Conservation (phyloP, 2,113 vertebrate genomes). For the Xenopus borealis region DNA sequence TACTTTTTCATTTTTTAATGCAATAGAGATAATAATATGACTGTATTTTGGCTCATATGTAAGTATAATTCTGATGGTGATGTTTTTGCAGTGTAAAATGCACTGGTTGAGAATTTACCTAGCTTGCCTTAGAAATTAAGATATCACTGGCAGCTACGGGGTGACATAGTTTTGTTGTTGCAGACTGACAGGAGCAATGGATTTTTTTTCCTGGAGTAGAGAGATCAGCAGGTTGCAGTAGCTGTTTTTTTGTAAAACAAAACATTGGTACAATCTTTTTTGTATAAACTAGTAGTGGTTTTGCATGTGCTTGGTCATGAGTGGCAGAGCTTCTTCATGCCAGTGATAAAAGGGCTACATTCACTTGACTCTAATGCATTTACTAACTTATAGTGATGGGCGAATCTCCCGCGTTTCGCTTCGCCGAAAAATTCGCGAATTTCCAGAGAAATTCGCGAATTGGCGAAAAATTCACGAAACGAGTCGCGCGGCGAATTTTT, state of each 20-base stretch:
- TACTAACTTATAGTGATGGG: too few relatives aligned
- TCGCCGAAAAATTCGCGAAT: too few relatives aligned
- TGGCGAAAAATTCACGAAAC: too few relatives aligned
- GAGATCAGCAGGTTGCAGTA: constrained; percentile 29
- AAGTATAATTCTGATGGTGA: too few relatives aligned
- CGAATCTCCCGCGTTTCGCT: too few relatives aligned
- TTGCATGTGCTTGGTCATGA: constrained; percentile 10
- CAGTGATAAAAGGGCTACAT: constrained; percentile 1
- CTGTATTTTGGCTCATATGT: too few relatives aligned
- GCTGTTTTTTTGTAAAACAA: constrained; percentile 18
- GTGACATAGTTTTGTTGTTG: constrained; percentile 27
- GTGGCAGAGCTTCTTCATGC: constrained; percentile 7
- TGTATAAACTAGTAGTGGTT: background rate
- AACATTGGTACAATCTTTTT: constrained; percentile 3
- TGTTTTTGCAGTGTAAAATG: too few relatives aligned
- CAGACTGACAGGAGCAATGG: constrained; percentile 4
- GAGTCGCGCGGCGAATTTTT: too few relatives aligned
- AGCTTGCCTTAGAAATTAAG: constrained; percentile 5
- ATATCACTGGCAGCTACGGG: constrained; percentile 21
- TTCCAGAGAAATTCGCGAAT: too few relatives aligned
- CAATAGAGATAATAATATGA: too few relatives aligned
- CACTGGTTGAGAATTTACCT: too few relatives aligned
- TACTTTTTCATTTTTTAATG: too few relatives aligned
- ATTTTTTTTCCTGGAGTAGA: constrained; percentile 10
- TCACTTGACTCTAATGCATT: background rate